Evolutionary conservation across 92 coral and sea anemone genomes (phyloP).

Genomic region (Hydrozoanthus gracilis): DNA sequence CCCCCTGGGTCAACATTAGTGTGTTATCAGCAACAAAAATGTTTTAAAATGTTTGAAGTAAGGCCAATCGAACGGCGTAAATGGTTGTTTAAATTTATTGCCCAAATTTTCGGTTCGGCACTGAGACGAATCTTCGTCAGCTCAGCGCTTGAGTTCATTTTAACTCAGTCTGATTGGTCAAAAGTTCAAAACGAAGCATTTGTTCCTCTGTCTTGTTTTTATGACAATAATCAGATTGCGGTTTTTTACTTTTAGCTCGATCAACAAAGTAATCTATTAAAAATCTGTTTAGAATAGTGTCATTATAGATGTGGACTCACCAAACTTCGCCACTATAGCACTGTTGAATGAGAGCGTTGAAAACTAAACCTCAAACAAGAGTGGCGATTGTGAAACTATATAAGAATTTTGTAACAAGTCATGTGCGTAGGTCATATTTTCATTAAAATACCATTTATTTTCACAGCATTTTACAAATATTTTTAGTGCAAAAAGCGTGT

Average conservation of each 20-base stretch:
- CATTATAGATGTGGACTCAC: background rate
- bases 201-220: background rate
- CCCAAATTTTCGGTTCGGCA: too few species aligned
- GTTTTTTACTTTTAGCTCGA: background rate
- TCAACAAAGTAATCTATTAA: background rate
- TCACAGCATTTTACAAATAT: constrained; percentile 40
- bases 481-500: constrained; percentile 27
- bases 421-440: background rate
- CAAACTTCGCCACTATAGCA: constrained; percentile 26
- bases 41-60: too few species aligned
- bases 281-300: constrained; percentile 20
- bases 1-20: too few species aligned
- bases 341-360: constrained; percentile 45
- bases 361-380: background rate
- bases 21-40: too few species aligned
- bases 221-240: background rate
- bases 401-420: background rate
- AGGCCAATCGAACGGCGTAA: too few species aligned
- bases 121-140: too few species aligned
- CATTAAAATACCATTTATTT: constrained; percentile 20
- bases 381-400: background rate
- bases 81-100: too few species aligned
- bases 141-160: too few species aligned
- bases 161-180: background rate
- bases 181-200: background rate